phyloP scores from a whole-genome alignment of 2,113 vertebrate genomes.

The Apodemus sylvaticus region DNA sequence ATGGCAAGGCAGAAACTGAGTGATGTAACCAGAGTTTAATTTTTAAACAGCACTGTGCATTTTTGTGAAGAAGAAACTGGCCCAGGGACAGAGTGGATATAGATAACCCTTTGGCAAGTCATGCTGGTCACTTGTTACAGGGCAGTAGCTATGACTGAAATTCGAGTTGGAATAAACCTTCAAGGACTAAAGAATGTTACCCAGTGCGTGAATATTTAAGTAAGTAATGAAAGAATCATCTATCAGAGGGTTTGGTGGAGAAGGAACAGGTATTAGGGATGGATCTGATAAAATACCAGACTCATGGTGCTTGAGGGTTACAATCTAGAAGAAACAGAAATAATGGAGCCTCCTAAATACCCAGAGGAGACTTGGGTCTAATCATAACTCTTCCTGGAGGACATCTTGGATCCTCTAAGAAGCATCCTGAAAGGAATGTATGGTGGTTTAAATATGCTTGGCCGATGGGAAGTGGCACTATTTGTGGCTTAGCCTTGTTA shows the following conservation, averaged over 20 bases:
- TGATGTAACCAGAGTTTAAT: neutral
- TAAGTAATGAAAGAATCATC: neutral
- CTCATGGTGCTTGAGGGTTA: neutral
- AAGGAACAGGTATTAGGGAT: neutral
- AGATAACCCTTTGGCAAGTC: neutral
- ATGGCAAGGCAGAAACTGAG: neutral
- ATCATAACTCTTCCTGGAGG: constrained; percentile 19
- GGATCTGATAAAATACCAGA: neutral
- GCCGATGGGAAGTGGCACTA: too few species aligned
- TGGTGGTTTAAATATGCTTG: too few species aligned
- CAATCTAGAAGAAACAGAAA: constrained; percentile 7
- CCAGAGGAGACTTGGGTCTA: neutral
- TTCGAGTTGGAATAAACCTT: neutral
- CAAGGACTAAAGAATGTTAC: too few species aligned
- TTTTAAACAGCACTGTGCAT: neutral
- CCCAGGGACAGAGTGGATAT: neutral
- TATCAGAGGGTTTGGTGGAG: neutral
- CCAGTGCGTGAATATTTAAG: neutral
- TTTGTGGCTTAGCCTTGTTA: too few species aligned
- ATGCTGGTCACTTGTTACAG: neutral
- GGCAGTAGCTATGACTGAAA: neutral
- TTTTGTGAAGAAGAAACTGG: neutral
- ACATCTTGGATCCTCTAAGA: constrained; percentile 43
- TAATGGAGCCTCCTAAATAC: neutral
- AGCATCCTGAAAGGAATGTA: neutral